Evolutionary conservation across 2,797 vertebrate species (phyloP), one percentile per base, ranked within the genome.

Genomic region (Cygnus olor): DNA sequence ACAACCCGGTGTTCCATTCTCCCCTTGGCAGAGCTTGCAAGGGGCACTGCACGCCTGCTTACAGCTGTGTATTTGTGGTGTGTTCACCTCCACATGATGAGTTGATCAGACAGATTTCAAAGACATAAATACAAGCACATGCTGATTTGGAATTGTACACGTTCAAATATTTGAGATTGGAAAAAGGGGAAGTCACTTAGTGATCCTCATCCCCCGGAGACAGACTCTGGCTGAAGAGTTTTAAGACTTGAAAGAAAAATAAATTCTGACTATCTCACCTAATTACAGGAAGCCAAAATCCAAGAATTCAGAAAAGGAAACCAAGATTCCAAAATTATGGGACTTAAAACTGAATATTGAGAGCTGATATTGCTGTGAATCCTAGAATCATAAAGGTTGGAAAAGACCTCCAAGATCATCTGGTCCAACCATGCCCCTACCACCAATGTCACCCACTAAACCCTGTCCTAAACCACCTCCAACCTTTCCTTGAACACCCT

Each of bases 211-310:
- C 14, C 68, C 60, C 15, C 5, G 2, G 76, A 56, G 66, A 54
- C 14, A 12, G 22, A 88, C 86, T 12, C 56, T 53, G 78, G 54
- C 78, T 81, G 60, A 72, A 86, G 73, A 81, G 36, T 28, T 30
- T 0, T 6, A 45, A 65, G 70, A 57, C 22, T 68, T 76, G 80
- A 63, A 85, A 78, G 28, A 72, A 88, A 91, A 91, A 47, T 15
- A 69, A 86, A 86, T 85, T 93, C 85, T 80, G 77, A 88, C 32
- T 53, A 30, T 82, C 84, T 93, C 89, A 76, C 73, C 70, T 91
- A 84, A 84, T 83, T 78, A 88, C 15, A 68, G 4, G 22, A 80
- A 93, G 24, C 9, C 10, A 38, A 74, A 71, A 58, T 63, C 63
- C 51, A 91, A 91, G 57, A 51, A 72, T 58, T 74, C 11, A 82